Conservation (phyloP, 2,113 vertebrate species). For the Astatotilapia flaviijosephi region DNA sequence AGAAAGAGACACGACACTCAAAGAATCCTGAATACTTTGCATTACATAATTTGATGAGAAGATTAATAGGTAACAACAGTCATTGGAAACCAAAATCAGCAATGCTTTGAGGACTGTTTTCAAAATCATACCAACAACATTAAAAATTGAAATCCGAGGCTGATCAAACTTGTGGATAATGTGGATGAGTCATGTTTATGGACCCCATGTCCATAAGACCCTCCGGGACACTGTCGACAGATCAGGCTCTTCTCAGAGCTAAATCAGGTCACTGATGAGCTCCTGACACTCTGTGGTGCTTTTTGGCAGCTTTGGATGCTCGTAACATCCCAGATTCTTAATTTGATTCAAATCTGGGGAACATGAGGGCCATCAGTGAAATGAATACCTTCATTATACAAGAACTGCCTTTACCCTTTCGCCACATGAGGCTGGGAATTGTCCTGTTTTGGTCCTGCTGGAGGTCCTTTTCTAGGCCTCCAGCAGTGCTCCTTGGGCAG, state of each 20-base stretch:
- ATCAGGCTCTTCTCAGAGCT: neutral
- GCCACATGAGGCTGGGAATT: neutral
- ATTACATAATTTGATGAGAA: neutral
- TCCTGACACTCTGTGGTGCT: neutral
- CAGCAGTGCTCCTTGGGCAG: neutral
- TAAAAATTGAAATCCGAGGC: neutral
- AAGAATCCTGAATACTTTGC: neutral
- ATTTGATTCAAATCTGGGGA: neutral
- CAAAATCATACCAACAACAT: neutral
- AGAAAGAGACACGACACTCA: neutral
- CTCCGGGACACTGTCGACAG: accelerated
- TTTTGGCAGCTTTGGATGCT: neutral
- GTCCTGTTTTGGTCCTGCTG: neutral
- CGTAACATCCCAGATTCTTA: neutral
- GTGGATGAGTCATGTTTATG: neutral
- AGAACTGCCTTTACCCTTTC: neutral
- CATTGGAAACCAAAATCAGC: neutral
- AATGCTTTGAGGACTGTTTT: neutral
- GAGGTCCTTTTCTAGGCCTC: neutral
- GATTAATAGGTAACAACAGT: neutral
- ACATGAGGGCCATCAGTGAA: neutral
- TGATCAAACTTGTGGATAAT: neutral
- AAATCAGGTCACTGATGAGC: neutral
- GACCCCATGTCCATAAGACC: neutral
- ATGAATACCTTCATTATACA: neutral